Evolutionary conservation across 2,888 invertebrate species (phyloP).

Genomic region (Pollenia angustigena): DNA sequence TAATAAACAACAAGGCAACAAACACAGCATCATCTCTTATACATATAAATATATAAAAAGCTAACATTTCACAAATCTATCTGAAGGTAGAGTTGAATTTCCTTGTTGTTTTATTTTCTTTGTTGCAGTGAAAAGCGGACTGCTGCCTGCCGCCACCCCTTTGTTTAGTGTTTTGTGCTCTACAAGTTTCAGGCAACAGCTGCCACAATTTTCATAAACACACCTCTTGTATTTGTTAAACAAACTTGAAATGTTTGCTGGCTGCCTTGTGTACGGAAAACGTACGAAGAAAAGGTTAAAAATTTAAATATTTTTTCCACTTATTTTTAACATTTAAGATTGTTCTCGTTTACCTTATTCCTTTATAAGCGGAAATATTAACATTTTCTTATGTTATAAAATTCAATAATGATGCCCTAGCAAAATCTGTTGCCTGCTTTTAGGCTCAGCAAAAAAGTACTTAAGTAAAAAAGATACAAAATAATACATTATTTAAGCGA

Average conservation of each 20-base stretch:
- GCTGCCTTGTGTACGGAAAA: background rate
- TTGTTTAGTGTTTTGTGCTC: constrained; percentile 25
- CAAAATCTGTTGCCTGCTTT: constrained; percentile 41
- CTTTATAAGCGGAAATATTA: constrained; percentile 51
- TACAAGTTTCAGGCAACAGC: constrained; percentile 65
- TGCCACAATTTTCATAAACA: constrained; percentile 69
- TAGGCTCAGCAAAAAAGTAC: constrained; percentile 10
- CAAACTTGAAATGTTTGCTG: constrained; percentile 40
- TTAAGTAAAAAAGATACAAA: background rate
- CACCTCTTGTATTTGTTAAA: constrained; percentile 46
- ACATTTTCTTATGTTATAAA: constrained; percentile 59
- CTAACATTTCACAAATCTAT: constrained; percentile 37
- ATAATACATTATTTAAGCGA: constrained; percentile 40
- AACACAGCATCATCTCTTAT: constrained; percentile 43
- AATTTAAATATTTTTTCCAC: background rate
- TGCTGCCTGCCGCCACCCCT: constrained; percentile 56
- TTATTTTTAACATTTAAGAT: constrained; percentile 3
- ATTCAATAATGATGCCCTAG: constrained; percentile 51
- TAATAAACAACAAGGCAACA: constrained; percentile 20
- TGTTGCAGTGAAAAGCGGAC: background rate
- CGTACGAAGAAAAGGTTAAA: constrained; percentile 52
- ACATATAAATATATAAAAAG: constrained; percentile 2
- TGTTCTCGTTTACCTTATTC: constrained; percentile 36
- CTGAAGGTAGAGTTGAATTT: background rate
- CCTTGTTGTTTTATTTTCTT: constrained; percentile 8